These are phyloP conservation scores for Periophthalmus magnuspinnatus DNA, from an alignment of 2,797 vertebrate species.

Conservation along the genomic window DNA sequence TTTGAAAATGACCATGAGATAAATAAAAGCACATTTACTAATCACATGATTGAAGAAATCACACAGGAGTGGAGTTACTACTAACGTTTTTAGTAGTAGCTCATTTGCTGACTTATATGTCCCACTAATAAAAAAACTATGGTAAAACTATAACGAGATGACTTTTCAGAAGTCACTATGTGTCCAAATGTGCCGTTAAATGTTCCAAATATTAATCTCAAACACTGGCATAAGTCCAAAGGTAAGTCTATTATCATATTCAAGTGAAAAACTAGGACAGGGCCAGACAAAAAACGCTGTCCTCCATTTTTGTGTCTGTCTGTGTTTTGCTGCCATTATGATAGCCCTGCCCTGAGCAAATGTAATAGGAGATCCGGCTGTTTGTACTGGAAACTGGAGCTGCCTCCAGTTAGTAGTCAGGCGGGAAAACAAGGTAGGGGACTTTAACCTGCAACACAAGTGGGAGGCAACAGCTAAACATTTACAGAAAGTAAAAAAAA, in stretches of 20 bases:
- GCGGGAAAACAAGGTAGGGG: conserved; percentile 65
- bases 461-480: conserved; percentile 36
- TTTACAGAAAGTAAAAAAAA: conserved; percentile 9
- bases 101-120: no score
- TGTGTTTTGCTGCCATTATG: conserved; percentile 40
- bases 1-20: conserved; percentile 61
- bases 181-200: background rate
- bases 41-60: conserved; percentile 31
- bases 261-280: conserved; percentile 33
- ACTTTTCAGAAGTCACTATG: no score
- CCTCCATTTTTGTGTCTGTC: conserved; percentile 32
- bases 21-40: conserved; percentile 64
- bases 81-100: no score
- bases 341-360: conserved; percentile 65
- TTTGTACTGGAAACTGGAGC: conserved; percentile 79
- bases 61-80: no score
- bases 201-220: background rate
- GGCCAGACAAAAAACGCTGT: conserved; percentile 26
- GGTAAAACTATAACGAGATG: no score
- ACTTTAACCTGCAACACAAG: conserved; percentile 64
- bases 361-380: conserved; percentile 74
- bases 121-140: no score
- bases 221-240: conserved; percentile 18
- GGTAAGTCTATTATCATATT: background rate
- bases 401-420: conserved; percentile 54